A percentile compares a stretch with the other conserved stretches of the same genome.
Evolutionary conservation across 2,888 invertebrate species (phyloP).

Genomic region (Halictus ligatus): DNA sequence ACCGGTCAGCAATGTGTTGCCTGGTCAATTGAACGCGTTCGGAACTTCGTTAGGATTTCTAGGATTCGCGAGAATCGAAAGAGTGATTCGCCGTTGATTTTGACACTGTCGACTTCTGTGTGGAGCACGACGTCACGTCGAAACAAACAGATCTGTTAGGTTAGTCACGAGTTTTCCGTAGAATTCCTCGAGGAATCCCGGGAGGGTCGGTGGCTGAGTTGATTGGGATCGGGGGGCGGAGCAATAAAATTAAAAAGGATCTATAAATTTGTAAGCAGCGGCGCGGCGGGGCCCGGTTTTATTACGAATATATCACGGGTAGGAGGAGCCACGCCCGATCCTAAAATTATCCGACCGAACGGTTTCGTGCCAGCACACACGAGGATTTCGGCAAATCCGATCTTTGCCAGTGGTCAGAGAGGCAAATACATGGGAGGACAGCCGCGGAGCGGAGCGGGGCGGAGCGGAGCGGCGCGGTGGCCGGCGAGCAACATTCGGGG

Average conservation of each 20-base stretch:
- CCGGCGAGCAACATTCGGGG: conserved; percentile 31
- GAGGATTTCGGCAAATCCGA: conserved; percentile 61
- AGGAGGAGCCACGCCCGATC: conserved; percentile 20
- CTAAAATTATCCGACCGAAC: conserved; percentile 74
- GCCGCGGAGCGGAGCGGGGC: not conserved
- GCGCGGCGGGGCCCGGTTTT: conserved; percentile 43
- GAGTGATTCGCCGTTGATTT: no score
- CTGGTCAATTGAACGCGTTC: no score
- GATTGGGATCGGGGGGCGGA: not conserved
- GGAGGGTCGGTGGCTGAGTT: not conserved
- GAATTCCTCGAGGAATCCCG: not conserved
- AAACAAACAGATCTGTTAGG: not conserved
- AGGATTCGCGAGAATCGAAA: no score
- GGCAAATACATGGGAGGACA: conserved; percentile 10
- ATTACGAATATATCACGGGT: conserved; percentile 23
- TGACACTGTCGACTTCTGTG: no score
- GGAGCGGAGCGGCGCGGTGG: not conserved
- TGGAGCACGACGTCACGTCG: no score
- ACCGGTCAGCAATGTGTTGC: no score
- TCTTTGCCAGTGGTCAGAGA: conserved; percentile 6
- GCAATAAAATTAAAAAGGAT: not conserved
- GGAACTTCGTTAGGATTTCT: no score
- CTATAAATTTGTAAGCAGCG: conserved; percentile 19
- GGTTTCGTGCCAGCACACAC: conserved; percentile 62
- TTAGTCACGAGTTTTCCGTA: not conserved